Conservation (phyloP, 2,888 invertebrate genomes). For the Boloria selene region DNA sequence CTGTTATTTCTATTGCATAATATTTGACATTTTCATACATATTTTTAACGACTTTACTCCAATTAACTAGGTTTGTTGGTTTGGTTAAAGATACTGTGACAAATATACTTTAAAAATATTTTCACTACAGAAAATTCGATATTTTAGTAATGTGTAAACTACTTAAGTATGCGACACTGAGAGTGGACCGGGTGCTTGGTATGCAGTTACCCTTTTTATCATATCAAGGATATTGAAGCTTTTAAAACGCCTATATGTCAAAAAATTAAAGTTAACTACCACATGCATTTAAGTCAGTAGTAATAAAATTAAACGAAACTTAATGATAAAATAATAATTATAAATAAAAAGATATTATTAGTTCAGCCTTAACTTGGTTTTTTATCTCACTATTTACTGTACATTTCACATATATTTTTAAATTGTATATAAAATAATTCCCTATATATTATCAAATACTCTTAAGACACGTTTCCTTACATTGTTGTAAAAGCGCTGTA, state of each 20-base stretch:
- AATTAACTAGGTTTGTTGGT: no score
- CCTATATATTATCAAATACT: no score
- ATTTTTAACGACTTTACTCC: no score
- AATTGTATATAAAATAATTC: no score
- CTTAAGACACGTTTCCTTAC: no score
- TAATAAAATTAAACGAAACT: constrained; percentile 2
- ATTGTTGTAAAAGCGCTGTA: no score
- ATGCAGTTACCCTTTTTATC: constrained; percentile 36
- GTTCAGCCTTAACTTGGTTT: no score
- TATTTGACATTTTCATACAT: background rate
- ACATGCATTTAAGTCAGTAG: background rate
- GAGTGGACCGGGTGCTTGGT: constrained; percentile 24
- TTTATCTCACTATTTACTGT: no score
- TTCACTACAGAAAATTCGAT: background rate
- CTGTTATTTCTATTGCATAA: background rate
- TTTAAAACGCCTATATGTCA: constrained; percentile 22
- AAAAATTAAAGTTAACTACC: constrained; percentile 13
- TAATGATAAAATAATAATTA: background rate
- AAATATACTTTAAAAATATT: no score
- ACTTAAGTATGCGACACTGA: constrained; percentile 7
- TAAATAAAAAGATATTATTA: background rate
- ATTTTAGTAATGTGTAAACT: constrained; percentile 7
- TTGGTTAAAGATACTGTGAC: no score
- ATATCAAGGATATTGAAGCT: constrained; percentile 28
- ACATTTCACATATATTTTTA: no score